phyloP scores from a whole-genome alignment of 2,113 vertebrate genomes.

The Ellobius talpinus region DNA sequence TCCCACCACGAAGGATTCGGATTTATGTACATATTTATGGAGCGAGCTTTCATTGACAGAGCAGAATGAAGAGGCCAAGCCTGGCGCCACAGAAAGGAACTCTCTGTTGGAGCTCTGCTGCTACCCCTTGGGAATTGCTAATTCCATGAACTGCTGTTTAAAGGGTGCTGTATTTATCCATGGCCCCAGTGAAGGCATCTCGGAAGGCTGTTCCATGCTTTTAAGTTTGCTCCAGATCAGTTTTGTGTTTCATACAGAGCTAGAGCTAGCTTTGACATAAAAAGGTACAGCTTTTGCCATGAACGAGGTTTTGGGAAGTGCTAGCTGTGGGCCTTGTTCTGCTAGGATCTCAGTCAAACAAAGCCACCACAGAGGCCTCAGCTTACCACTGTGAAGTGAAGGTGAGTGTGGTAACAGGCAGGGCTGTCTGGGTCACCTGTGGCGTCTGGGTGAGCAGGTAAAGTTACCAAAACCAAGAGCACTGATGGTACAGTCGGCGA shows the following conservation, averaged over 20 bases:
- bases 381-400: background rate
- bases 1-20: slow-evolving; percentile 50
- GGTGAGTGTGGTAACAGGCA: background rate
- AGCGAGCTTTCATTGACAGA: slow-evolving; percentile 60
- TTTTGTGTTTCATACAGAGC: slow-evolving; percentile 19
- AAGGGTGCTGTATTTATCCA: slow-evolving; percentile 60
- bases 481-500: background rate
- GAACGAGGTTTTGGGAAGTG: background rate
- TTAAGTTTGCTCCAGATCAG: background rate
- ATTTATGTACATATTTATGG: slow-evolving; percentile 79
- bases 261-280: slow-evolving; percentile 5
- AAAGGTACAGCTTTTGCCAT: background rate
- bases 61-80: background rate
- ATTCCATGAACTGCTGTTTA: slow-evolving; percentile 34
- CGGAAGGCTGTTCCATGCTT: slow-evolving; percentile 20
- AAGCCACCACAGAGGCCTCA: background rate
- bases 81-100: slow-evolving; percentile 41
- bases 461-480: background rate
- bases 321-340: background rate
- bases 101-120: background rate
- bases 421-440: background rate
- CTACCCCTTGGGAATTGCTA: slow-evolving; percentile 25
- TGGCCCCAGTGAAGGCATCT: slow-evolving; percentile 33
- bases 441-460: background rate
- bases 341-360: too few species aligned